phyloP scores from a whole-genome alignment of 2,888 invertebrate genomes.

The Andrena fulva region DNA sequence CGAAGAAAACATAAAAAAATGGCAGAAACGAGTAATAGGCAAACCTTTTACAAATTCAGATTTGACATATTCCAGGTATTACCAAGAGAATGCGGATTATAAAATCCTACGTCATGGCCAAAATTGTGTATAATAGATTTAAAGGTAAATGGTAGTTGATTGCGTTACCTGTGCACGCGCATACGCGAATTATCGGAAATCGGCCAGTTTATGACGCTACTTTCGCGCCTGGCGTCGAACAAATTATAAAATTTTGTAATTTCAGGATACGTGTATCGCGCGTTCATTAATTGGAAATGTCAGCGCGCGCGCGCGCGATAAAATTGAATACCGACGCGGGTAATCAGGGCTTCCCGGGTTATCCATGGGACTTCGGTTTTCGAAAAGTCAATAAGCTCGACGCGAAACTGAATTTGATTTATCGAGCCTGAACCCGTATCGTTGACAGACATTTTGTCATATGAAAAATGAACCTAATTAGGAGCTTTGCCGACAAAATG shows the following conservation, averaged over 20 bases:
- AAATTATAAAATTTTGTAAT: constrained; percentile 48
- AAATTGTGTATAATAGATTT: neutral
- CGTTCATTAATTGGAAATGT: constrained; percentile 43
- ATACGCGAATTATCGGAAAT: constrained; percentile 19
- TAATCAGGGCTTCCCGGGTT: constrained; percentile 37
- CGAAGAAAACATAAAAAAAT: neutral
- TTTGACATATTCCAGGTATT: no score
- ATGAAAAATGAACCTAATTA: constrained; percentile 8
- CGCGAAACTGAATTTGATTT: constrained; percentile 27
- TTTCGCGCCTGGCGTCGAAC: neutral
- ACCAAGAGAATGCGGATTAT: neutral
- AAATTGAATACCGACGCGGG: constrained; percentile 33
- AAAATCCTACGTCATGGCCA: neutral
- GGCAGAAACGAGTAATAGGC: no score
- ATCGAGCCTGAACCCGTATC: constrained; percentile 18
- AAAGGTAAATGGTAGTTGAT: constrained; percentile 9
- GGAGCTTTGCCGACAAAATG: neutral
- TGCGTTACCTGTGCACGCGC: neutral
- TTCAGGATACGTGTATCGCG: constrained; percentile 10
- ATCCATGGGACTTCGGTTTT: constrained; percentile 18
- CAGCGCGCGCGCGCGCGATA: constrained; percentile 19
- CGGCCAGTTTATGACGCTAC: constrained; percentile 10
- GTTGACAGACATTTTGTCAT: constrained; percentile 16
- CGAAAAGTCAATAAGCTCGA: constrained; percentile 44
- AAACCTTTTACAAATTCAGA: no score